Evolutionary conservation across 1,140 invertebrate genomes (phyloP).

Genomic region (Tetramorium parvispinum): DNA sequence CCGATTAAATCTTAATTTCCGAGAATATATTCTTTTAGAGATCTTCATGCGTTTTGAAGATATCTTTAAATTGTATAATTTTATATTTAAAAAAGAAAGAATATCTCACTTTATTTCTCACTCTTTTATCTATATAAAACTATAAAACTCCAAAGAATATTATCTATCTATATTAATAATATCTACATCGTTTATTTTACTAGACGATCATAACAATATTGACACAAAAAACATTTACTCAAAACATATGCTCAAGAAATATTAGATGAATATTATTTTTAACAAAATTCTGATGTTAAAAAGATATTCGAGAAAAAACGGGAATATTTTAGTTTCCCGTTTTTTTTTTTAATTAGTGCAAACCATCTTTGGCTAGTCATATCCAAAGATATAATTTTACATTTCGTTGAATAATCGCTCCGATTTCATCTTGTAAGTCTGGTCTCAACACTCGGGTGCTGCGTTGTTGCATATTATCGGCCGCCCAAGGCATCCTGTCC

Average conservation of each 20-base stretch:
- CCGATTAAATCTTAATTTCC: constrained; percentile 3
- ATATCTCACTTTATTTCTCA: neutral
- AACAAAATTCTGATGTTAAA: neutral
- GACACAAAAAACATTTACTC: neutral
- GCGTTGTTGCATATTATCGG: constrained; percentile 29
- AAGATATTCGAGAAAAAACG: neutral
- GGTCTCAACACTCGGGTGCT: neutral
- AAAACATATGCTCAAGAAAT: neutral
- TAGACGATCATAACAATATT: neutral
- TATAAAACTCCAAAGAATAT: neutral
- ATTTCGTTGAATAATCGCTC: constrained; percentile 23
- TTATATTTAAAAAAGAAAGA: neutral
- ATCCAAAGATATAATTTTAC: neutral
- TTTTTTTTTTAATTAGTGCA: neutral
- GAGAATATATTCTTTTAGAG: neutral
- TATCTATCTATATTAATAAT: neutral
- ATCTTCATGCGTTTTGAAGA: neutral
- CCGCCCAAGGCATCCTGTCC: neutral
- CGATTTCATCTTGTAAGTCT: constrained; percentile 1
- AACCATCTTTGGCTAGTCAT: neutral
- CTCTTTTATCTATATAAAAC: neutral
- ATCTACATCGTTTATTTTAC: neutral
- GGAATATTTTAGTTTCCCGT: neutral
- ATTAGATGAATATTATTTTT: neutral
- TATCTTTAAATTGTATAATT: neutral